Evolutionary conservation across 2,797 vertebrate genomes (phyloP), one percentile per base, ranked within the genome.

Genomic region (Peromyscus attwateri): DNA sequence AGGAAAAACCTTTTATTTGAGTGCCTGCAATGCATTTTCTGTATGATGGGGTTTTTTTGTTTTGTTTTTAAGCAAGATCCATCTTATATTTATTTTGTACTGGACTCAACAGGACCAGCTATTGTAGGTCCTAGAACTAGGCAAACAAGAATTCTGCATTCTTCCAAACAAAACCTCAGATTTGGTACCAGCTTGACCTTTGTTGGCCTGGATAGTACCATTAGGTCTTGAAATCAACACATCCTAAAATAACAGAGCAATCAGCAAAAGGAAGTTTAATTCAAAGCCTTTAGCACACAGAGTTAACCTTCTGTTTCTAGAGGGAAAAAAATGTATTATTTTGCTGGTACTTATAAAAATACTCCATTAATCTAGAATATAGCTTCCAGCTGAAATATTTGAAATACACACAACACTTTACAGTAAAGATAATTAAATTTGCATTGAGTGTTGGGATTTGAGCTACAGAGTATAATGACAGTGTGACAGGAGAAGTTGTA

Each of bases 351-450:
- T 11, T 79, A 49, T 76, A 77, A 77, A 94, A 92, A 73, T 4
- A 87, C 6, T 40, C 75, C 64, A 73, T 93, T 52, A 75, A 88
- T 80, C 66, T 71, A 62, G 60, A 29, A 6, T 93, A 57, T 29
- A 71, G 4, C 37, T 77, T 64, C 68, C 21, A 92, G 71, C n/a
- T 87, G 12, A 85, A 93, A 95, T 46, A 89, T 85, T 19, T 92
- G 49, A 91, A 89, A 84, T 43, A 43, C 25, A 93, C 10, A 23
- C 8, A 70, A 89, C 73, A 3, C n/a, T 73, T 91, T 49, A 91
- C 90, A 31, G n/a, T 43, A 79, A 49, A 29, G 13, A 13, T 4
- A 84, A 16, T 88, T 83, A 81, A 70, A n/a, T n/a, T 71, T 43
- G 6, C 27, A 37, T n/a, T 37, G 37, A 34, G 10, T 89, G 46